Percentiles rank a stretch among this genome's conserved stretches.
Evolutionary conservation across 2,888 invertebrate genomes (phyloP).

Genomic region (Urechis unicinctus): DNA sequence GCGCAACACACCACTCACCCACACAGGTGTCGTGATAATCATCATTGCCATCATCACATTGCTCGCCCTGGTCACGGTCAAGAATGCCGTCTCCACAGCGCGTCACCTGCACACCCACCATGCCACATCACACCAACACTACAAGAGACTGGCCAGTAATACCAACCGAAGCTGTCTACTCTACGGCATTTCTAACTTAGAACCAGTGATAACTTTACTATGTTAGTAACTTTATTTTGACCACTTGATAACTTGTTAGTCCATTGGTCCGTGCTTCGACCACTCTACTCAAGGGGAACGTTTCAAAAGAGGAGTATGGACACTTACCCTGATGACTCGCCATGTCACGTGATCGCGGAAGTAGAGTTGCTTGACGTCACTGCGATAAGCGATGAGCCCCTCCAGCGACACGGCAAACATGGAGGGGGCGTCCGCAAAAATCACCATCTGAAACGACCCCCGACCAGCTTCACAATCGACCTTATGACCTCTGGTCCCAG

Average conservation of each 20-base stretch:
- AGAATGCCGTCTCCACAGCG: constrained; percentile 21
- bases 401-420: constrained; percentile 22
- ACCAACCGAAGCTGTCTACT: no score
- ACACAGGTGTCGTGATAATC: constrained; percentile 17
- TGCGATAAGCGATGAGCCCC: constrained; percentile 23
- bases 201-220: not conserved
- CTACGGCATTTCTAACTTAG: no score
- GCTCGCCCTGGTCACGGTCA: constrained; percentile 17
- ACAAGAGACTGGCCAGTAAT: no score
- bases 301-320: no score
- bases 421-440: constrained; percentile 17
- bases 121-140: not conserved
- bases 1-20: not conserved
- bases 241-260: no score
- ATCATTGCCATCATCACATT: constrained; percentile 22
- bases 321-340: constrained; percentile 20
- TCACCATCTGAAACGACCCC: constrained; percentile 19
- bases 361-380: constrained; percentile 21
- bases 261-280: no score
- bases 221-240: not conserved
- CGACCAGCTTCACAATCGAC: not conserved
- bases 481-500: no score
- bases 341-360: constrained; percentile 23
- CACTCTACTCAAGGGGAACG: no score
- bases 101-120: constrained; percentile 11